Evolutionary conservation across 2,888 invertebrate species (phyloP).

Genomic region (Melieria omissa): DNA sequence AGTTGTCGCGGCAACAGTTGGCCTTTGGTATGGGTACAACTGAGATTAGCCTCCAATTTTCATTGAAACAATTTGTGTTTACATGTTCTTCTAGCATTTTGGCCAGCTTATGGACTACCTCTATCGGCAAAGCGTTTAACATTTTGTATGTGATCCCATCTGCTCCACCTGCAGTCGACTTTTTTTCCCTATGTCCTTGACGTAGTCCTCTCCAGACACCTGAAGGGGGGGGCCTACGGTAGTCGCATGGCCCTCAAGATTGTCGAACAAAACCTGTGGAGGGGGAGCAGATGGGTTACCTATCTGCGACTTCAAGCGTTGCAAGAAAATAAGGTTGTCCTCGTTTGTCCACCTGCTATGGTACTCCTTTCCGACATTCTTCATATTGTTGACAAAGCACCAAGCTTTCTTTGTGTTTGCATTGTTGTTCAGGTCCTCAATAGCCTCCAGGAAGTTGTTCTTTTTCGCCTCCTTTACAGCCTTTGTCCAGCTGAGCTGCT

Average conservation of each 20-base stretch:
- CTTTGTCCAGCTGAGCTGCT: not conserved
- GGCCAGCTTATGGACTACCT: not conserved
- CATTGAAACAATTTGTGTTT: not conserved
- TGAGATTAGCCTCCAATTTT: not conserved
- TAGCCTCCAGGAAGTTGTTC: not conserved
- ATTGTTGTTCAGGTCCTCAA: not conserved
- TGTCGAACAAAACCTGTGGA: not conserved
- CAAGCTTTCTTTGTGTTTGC: not conserved
- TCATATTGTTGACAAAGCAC: not conserved
- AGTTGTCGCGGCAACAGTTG: too few species aligned
- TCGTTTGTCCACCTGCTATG: not conserved
- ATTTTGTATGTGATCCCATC: not conserved
- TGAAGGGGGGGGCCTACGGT: not conserved
- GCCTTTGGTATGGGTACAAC: not conserved
- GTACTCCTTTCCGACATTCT: not conserved
- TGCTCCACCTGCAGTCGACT: not conserved
- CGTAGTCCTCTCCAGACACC: not conserved
- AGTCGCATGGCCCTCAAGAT: too few species aligned
- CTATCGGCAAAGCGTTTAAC: not conserved
- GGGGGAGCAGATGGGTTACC: not conserved
- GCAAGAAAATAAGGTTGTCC: not conserved
- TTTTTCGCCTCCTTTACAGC: conserved; percentile 3
- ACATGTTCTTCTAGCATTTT: not conserved
- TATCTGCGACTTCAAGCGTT: not conserved
- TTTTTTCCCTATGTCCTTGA: not conserved